phyloP scores from a whole-genome alignment of 2,888 invertebrate genomes.

The Formica aserva region DNA sequence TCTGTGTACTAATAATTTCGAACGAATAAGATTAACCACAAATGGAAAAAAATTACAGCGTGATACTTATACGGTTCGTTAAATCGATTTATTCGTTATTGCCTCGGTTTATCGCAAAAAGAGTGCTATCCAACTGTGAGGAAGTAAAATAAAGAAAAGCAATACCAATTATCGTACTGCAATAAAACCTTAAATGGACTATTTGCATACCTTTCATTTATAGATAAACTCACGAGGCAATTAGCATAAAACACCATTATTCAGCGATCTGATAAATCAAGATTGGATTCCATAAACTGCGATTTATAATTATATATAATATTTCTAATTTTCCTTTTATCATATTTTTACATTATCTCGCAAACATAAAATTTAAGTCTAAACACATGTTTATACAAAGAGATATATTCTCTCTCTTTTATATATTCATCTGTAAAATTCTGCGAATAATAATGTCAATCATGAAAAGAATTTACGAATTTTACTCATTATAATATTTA shows the following conservation, averaged over 20 bases:
- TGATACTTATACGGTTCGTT: slow-evolving; percentile 58
- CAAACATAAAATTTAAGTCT: not conserved
- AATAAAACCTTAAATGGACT: not conserved
- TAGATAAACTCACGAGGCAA: not conserved
- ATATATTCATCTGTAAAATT: not conserved
- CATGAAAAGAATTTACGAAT: not conserved
- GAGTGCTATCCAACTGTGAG: not conserved
- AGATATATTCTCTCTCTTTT: not conserved
- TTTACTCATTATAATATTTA: not conserved
- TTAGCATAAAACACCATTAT: not conserved
- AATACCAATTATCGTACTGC: not conserved
- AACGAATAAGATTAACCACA: slow-evolving; percentile 6
- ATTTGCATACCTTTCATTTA: not conserved
- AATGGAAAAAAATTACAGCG: slow-evolving; percentile 58
- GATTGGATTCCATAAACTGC: not conserved
- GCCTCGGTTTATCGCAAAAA: slow-evolving; percentile 14
- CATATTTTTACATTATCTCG: not conserved
- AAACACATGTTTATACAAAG: not conserved
- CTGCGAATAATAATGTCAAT: not conserved
- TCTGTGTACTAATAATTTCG: slow-evolving; percentile 57
- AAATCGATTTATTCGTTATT: slow-evolving; percentile 57
- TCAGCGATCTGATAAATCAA: slow-evolving; percentile 3
- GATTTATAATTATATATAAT: too few species aligned
- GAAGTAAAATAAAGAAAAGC: slow-evolving; percentile 28
- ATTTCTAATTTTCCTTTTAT: not conserved